phyloP scores from a whole-genome alignment of 2,888 invertebrate species.

The Luperina testacea region DNA sequence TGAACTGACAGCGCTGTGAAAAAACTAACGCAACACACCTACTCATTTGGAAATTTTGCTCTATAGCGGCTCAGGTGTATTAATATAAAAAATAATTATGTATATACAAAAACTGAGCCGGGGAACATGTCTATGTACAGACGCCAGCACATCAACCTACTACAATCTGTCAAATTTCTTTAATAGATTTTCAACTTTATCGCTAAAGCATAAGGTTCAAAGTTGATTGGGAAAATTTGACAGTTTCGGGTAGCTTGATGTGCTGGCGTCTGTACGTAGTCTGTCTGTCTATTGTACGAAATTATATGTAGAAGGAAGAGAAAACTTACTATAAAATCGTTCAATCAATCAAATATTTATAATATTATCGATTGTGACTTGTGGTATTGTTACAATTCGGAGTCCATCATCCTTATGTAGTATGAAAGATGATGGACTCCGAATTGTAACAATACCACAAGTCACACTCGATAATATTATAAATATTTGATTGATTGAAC shows the following conservation, averaged over 20 bases:
- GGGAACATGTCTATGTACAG: background rate
- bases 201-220: too few relatives aligned
- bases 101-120: background rate
- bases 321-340: too few relatives aligned
- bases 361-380: too few relatives aligned
- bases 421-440: background rate
- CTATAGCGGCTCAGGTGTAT: background rate
- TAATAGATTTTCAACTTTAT: too few relatives aligned
- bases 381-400: too few relatives aligned
- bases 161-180: too few relatives aligned
- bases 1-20: background rate
- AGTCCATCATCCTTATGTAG: too few relatives aligned
- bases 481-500: background rate
- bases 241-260: too few relatives aligned
- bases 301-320: background rate
- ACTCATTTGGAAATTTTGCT: background rate
- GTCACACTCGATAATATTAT: background rate
- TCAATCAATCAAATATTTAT: too few relatives aligned
- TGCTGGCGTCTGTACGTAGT: too few relatives aligned
- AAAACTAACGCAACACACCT: background rate
- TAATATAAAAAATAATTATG: background rate
- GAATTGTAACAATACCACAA: background rate
- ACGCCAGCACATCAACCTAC: too few relatives aligned
- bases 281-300: background rate
- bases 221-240: too few relatives aligned